Percentiles rank a stretch among this genome's conserved stretches.
phyloP scores from a whole-genome alignment of 1,140 invertebrate genomes.

The Rhopalosiphum maidis region DNA sequence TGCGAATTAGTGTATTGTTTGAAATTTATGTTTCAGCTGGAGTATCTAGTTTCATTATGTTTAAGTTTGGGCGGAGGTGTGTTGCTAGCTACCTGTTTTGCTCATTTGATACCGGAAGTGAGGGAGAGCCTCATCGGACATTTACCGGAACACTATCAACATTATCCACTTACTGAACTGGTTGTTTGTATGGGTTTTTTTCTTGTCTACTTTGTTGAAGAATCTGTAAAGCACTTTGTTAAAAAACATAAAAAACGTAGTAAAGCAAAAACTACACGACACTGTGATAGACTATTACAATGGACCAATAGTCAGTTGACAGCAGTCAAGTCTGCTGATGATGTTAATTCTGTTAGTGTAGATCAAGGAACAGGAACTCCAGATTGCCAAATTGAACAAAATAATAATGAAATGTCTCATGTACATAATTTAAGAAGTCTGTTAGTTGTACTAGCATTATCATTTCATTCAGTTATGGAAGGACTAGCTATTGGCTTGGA shows the following conservation, averaged over 20 bases:
- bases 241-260: conserved; percentile 44
- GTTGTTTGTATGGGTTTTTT: conserved; percentile 80
- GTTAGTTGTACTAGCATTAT: conserved; percentile 68
- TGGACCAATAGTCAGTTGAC: conserved; percentile 48
- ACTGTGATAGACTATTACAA: conserved; percentile 47
- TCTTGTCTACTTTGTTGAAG: conserved; percentile 79
- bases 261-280: conserved; percentile 51
- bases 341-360: conserved; percentile 42
- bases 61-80: conserved; percentile 87
- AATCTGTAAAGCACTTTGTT: conserved; percentile 65
- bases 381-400: conserved; percentile 53
- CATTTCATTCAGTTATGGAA: conserved; percentile 71
- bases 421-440: conserved; percentile 60
- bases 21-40: conserved; percentile 57
- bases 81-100: conserved; percentile 78
- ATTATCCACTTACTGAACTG: conserved; percentile 70
- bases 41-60: conserved; percentile 58
- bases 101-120: conserved; percentile 85
- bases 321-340: conserved; percentile 48
- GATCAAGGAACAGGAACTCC: conserved; percentile 49
- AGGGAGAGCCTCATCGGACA: conserved; percentile 60
- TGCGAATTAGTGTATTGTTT: not conserved
- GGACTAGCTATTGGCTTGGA: conserved; percentile 72
- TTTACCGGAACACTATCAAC: conserved; percentile 59
- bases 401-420: conserved; percentile 56